phyloP scores from a whole-genome alignment of 2,113 vertebrate genomes.

The Peromyscus californicus region DNA sequence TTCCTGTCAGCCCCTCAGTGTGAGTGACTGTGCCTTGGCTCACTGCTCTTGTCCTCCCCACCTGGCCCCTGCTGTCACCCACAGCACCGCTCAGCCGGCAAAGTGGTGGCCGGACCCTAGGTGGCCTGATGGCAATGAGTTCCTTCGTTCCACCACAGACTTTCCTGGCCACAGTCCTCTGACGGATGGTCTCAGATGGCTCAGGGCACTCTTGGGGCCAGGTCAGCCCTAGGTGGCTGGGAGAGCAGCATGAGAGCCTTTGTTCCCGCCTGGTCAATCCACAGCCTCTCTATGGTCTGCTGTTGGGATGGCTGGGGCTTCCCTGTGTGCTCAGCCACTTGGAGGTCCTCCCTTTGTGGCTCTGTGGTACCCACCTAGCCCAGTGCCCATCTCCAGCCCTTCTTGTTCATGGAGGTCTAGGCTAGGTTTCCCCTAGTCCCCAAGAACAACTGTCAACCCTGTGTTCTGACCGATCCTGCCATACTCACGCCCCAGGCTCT shows the following conservation, averaged over 20 bases:
- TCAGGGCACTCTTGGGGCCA: background rate
- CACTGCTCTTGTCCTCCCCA: background rate
- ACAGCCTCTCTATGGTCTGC: background rate
- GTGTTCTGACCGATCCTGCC: conserved; percentile 72
- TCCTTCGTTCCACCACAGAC: background rate
- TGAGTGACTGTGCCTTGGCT: background rate
- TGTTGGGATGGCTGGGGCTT: background rate
- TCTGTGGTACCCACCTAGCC: background rate
- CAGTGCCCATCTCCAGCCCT: background rate
- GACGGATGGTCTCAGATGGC: background rate
- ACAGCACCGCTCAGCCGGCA: background rate
- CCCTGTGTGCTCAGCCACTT: background rate
- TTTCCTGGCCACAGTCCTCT: background rate
- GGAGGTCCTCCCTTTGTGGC: background rate
- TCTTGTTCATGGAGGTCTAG: background rate
- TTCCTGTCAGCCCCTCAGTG: background rate
- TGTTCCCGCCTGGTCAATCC: background rate
- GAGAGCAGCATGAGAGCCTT: background rate
- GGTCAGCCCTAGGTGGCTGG: background rate
- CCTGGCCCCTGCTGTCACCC: background rate
- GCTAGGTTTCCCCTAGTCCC: background rate
- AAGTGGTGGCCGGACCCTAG: background rate
- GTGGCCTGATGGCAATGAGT: background rate
- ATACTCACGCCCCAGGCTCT: conserved; percentile 81
- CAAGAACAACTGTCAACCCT: conserved; percentile 62